These are phyloP conservation scores for Syrphus vitripennis DNA, from an alignment of 2,888 invertebrate species.

Conservation along the genomic window DNA sequence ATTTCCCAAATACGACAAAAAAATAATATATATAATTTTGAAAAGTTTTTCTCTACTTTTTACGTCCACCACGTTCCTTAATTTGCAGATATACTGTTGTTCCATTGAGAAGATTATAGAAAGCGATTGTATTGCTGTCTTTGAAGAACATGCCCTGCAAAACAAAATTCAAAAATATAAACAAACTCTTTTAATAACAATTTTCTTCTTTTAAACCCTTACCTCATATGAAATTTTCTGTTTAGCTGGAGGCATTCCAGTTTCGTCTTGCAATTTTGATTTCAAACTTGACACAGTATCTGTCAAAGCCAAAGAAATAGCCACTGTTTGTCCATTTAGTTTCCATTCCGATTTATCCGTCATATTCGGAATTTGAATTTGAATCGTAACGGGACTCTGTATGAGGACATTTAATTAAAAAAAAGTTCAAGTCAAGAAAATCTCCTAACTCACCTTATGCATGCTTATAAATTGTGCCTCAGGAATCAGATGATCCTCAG, in stretches of 20 bases:
- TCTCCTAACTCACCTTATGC: conserved; percentile 82
- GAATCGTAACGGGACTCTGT: conserved; percentile 89
- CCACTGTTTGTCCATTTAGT: conserved; percentile 93
- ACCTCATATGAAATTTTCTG: conserved; percentile 98
- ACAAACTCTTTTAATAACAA: background rate
- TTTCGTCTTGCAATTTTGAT: conserved; percentile 90
- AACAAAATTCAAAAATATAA: conserved; percentile 76
- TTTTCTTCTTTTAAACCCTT: conserved; percentile 62
- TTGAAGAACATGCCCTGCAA: conserved; percentile 98
- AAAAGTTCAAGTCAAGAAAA: background rate
- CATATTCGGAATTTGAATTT: conserved; percentile 90
- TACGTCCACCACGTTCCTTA: conserved; percentile 98
- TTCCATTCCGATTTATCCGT: conserved; percentile 98
- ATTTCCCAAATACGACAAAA: background rate
- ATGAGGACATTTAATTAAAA: conserved; percentile 64
- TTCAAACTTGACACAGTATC: conserved; percentile 94
- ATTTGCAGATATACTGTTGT: conserved; percentile 93
- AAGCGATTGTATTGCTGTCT: conserved; percentile 96
- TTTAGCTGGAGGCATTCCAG: conserved; percentile 97
- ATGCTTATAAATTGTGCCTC: conserved; percentile 90
- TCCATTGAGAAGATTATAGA: conserved; percentile 95
- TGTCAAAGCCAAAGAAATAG: conserved; percentile 88
- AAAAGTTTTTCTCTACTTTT: conserved; percentile 86
- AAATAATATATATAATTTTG: background rate
- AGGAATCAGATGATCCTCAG: conserved; percentile 95